Conservation (phyloP, 2,113 vertebrate species). For the Monarcha castaneiventris region DNA sequence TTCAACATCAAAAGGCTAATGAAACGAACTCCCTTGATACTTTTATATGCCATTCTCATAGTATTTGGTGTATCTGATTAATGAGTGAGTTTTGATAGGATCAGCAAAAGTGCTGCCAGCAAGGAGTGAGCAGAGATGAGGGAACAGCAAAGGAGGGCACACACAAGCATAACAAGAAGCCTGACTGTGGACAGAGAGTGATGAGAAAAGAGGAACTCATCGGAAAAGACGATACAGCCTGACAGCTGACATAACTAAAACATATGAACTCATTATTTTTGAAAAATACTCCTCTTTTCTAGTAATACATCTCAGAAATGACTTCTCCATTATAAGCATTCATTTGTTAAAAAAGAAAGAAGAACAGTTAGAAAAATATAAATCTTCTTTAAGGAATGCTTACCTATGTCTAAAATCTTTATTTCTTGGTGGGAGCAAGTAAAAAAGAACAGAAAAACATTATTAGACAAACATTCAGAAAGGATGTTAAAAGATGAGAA, state of each 20-base stretch:
- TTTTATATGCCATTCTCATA: not conserved
- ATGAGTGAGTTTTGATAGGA: conserved; percentile 4
- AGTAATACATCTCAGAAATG: conserved; percentile 50
- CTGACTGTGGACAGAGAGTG: conserved; percentile 4
- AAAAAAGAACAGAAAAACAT: conserved; percentile 73
- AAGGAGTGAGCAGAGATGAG: not conserved
- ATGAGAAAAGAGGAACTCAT: conserved; percentile 38
- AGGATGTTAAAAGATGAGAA: conserved; percentile 57
- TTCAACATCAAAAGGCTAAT: not conserved
- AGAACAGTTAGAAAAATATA: conserved; percentile 64
- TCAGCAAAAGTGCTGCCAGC: conserved; percentile 21
- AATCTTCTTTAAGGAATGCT: conserved; percentile 75
- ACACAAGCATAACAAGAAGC: conserved; percentile 8
- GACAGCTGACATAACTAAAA: conserved; percentile 60
- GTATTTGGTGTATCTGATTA: not conserved
- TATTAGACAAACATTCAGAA: conserved; percentile 72
- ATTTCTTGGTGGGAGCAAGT: conserved; percentile 89
- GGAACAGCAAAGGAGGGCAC: not conserved
- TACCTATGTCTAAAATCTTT: conserved; percentile 99
- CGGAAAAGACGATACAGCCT: conserved; percentile 4
- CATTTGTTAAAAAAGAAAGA: conserved; percentile 57
- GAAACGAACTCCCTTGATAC: not conserved
- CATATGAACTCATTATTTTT: conserved; percentile 63
- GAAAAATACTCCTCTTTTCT: conserved; percentile 54
- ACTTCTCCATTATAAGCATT: conserved; percentile 59